These are phyloP conservation scores for Alaudala cheleensis DNA, from an alignment of 2,113 vertebrate species.

Conservation along the genomic window DNA sequence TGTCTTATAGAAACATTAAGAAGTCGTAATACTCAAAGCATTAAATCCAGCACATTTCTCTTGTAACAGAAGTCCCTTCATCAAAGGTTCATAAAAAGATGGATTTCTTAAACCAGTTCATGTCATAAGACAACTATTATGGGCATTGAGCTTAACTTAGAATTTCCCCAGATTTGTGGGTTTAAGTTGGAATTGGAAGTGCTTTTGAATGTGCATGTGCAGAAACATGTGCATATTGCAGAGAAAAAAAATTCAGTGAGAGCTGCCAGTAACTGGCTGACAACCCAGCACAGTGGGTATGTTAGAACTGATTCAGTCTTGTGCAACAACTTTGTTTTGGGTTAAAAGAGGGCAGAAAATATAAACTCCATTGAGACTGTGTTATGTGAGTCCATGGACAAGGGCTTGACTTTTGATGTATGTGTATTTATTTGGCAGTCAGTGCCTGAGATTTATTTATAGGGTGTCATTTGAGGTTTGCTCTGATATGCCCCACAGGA, in stretches of 20 bases:
- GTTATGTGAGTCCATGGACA: slow-evolving; percentile 3
- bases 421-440: background rate
- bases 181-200: slow-evolving; percentile 1
- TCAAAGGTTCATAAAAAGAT: background rate
- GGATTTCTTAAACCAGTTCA: background rate
- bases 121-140: background rate
- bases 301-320: slow-evolving; percentile 41
- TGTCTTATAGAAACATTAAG: background rate
- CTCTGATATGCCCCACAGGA: background rate
- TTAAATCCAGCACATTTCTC: background rate
- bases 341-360: slow-evolving; percentile 32
- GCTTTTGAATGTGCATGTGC: background rate
- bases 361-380: slow-evolving; percentile 16
- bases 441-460: slow-evolving; percentile 13
- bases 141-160: background rate
- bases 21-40: background rate
- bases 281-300: background rate
- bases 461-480: slow-evolving; percentile 7
- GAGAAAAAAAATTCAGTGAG: slow-evolving; percentile 6
- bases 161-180: background rate
- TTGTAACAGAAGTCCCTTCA: background rate
- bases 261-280: slow-evolving; percentile 54
- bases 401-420: slow-evolving; percentile 38
- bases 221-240: background rate
- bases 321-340: slow-evolving; percentile 58